These are phyloP conservation scores for Apis mellifera DNA, from an alignment of 1,140 invertebrate genomes.

Conservation along the genomic window DNA sequence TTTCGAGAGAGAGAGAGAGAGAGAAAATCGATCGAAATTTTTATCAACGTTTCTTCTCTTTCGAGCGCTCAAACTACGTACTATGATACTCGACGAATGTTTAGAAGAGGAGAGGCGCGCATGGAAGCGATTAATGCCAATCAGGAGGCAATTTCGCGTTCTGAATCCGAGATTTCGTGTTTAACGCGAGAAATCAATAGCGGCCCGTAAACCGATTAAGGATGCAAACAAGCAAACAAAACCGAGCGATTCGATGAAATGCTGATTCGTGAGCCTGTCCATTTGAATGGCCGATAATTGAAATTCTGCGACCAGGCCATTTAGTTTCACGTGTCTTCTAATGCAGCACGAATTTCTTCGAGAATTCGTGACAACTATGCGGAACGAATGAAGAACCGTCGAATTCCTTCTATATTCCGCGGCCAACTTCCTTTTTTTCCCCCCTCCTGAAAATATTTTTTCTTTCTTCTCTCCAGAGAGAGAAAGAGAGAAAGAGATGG, in stretches of 20 bases:
- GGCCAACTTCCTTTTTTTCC: neutral
- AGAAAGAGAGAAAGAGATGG: neutral
- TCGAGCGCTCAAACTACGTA: no score
- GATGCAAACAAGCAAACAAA: constrained; percentile 42
- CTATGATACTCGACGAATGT: no score
- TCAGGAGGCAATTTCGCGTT: constrained; percentile 48
- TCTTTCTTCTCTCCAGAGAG: neutral
- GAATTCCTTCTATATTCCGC: neutral
- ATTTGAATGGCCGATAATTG: constrained; percentile 38
- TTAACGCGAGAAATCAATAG: constrained; percentile 58
- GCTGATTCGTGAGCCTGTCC: constrained; percentile 28
- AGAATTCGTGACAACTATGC: neutral
- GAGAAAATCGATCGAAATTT: no score
- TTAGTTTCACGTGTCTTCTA: constrained; percentile 28
- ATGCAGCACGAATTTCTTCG: neutral
- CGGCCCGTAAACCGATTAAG: constrained; percentile 55
- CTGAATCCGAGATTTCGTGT: constrained; percentile 53
- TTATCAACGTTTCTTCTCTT: no score
- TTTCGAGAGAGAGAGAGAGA: no score
- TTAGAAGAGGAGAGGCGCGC: no score
- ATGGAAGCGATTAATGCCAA: constrained; percentile 46
- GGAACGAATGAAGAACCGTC: neutral
- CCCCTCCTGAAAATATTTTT: neutral
- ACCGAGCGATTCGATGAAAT: constrained; percentile 32
- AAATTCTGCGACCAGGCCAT: constrained; percentile 35